Percentiles rank a stretch among this genome's conserved stretches.
These are phyloP conservation scores for Gallinago stenura DNA, from an alignment of 2,797 vertebrate species.

Conservation along the genomic window DNA sequence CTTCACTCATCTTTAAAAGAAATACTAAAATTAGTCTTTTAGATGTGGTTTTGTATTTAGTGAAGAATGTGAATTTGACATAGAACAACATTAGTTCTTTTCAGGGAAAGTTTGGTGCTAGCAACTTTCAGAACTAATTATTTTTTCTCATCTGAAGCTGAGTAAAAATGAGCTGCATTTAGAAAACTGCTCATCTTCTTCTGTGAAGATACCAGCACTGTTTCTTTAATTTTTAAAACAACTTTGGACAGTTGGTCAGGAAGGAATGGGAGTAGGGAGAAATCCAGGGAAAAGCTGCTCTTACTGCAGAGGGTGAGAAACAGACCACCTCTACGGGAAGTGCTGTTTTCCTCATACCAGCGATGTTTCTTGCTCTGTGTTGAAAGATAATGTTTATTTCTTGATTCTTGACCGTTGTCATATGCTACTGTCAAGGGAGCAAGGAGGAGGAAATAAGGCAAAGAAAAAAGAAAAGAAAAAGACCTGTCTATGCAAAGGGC, in stretches of 20 bases:
- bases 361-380: background rate
- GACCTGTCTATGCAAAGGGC: background rate
- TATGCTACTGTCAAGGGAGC: background rate
- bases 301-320: background rate
- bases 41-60: slow-evolving; percentile 41
- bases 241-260: accelerated
- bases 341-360: background rate
- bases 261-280: background rate
- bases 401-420: background rate
- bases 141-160: background rate
- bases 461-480: background rate
- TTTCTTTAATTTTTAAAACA: background rate
- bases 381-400: background rate
- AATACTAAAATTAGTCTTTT: background rate
- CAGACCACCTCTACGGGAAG: background rate
- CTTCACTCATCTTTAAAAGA: slow-evolving; percentile 20
- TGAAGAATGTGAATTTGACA: slow-evolving; percentile 31
- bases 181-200: background rate
- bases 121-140: background rate
- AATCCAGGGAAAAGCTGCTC: background rate
- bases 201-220: background rate
- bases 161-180: background rate
- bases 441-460: background rate
- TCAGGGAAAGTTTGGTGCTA: background rate
- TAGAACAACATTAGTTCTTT: background rate